Evolutionary conservation across 2,113 vertebrate genomes (phyloP).

Genomic region (Perca fluviatilis): DNA sequence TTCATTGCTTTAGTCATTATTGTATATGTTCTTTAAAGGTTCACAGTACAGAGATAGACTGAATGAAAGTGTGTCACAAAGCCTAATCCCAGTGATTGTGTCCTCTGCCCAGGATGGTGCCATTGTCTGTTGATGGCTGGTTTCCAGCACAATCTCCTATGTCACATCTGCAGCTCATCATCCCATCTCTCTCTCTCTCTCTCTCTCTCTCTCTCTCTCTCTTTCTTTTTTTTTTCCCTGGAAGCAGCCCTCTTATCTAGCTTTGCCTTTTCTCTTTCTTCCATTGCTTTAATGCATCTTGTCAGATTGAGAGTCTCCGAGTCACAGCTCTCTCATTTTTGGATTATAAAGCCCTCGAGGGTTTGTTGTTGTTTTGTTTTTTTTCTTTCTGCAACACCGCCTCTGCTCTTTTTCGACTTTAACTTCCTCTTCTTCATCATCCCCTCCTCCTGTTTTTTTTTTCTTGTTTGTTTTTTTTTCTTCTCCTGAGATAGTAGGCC

Average conservation of each 20-base stretch:
- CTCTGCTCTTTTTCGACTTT: conserved; percentile 24
- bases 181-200: conserved; percentile 42
- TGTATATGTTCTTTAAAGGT: conserved; percentile 51
- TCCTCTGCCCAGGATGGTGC: conserved; percentile 54
- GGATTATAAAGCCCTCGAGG: conserved; percentile 70
- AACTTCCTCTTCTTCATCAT: conserved; percentile 34
- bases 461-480: background rate
- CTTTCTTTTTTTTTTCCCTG: conserved; percentile 26
- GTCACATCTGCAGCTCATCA: conserved; percentile 73
- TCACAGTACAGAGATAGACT: conserved; percentile 29
- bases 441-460: conserved; percentile 4
- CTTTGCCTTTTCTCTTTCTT: conserved; percentile 62
- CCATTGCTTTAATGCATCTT: conserved; percentile 70
- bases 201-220: conserved; percentile 19
- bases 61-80: conserved; percentile 56
- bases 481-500: conserved; percentile 26
- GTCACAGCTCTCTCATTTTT: conserved; percentile 70
- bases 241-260: conserved; percentile 64
- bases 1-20: background rate
- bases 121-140: conserved; percentile 72
- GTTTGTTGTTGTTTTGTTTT: conserved; percentile 38
- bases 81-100: conserved; percentile 64
- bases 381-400: conserved; percentile 4
- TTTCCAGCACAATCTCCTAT: conserved; percentile 76
- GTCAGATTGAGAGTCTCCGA: conserved; percentile 73